Percentiles rank a stretch among this genome's conserved stretches.
phyloP scores from a whole-genome alignment of 2,888 invertebrate species.

The Erpobdella octoculata region DNA sequence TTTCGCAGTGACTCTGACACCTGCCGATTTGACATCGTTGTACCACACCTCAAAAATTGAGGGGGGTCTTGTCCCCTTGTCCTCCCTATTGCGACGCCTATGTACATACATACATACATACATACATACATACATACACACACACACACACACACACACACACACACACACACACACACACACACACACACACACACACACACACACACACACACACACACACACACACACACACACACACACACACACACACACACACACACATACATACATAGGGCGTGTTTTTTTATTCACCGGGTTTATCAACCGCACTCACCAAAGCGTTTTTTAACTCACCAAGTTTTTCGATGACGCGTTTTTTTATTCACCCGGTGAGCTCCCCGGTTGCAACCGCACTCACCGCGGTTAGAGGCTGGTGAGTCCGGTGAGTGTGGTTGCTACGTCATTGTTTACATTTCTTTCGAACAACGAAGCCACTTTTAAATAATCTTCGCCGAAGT shows the following conservation, averaged over 20 bases:
- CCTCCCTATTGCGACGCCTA: too few relatives aligned
- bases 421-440: too few relatives aligned
- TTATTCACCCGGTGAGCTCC: too few relatives aligned
- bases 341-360: neutral
- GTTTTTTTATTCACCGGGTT: neutral
- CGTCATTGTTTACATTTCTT: too few relatives aligned
- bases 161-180: neutral
- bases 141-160: neutral
- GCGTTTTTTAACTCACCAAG: neutral
- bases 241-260: neutral
- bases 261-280: neutral
- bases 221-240: neutral
- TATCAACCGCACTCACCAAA: neutral
- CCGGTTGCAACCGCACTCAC: too few relatives aligned
- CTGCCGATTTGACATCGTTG: too few relatives aligned
- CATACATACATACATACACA: constrained; percentile 1
- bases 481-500: too few relatives aligned
- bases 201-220: constrained; percentile 2
- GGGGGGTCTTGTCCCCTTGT: too few relatives aligned
- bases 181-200: neutral
- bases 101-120: constrained; percentile 1
- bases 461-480: too few relatives aligned
- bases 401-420: too few relatives aligned
- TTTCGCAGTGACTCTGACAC: too few relatives aligned
- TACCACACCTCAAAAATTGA: too few relatives aligned